Conservation (phyloP, 2,888 invertebrate species). For the Sarcophaga caerulescens region DNA sequence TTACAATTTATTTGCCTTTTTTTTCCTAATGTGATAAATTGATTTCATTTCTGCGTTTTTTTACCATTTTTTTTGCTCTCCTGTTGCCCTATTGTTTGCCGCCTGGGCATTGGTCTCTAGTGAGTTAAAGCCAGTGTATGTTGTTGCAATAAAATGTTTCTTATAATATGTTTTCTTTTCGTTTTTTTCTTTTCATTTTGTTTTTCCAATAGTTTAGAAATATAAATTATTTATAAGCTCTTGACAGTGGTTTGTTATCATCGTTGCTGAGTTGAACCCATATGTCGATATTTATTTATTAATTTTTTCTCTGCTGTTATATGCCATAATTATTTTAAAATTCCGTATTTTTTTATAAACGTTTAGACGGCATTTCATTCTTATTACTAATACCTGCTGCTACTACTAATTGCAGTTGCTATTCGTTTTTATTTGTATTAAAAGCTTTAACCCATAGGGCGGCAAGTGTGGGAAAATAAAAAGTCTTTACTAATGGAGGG, state of each 20-base stretch:
- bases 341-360: conserved; percentile 22
- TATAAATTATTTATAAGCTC: conserved; percentile 40
- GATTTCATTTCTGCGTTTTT: conserved; percentile 18
- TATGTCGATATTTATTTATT: background rate
- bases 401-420: too few relatives aligned
- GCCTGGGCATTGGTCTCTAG: background rate
- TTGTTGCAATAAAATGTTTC: conserved; percentile 14
- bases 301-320: background rate
- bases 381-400: background rate
- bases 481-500: too few relatives aligned
- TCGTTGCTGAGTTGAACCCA: background rate
- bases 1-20: background rate
- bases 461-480: too few relatives aligned
- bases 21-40: conserved; percentile 48
- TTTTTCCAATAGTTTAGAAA: conserved; percentile 12
- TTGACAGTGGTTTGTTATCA: conserved; percentile 58
- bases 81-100: conserved; percentile 15
- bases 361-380: conserved; percentile 10
- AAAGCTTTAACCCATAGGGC: conserved; percentile 2
- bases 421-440: conserved; percentile 9
- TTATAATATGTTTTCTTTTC: background rate
- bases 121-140: too few relatives aligned
- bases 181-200: background rate
- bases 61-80: background rate
- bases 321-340: conserved; percentile 23